These are phyloP conservation scores for Plotosus lineatus DNA, from an alignment of 2,113 vertebrate genomes.

Conservation along the genomic window DNA sequence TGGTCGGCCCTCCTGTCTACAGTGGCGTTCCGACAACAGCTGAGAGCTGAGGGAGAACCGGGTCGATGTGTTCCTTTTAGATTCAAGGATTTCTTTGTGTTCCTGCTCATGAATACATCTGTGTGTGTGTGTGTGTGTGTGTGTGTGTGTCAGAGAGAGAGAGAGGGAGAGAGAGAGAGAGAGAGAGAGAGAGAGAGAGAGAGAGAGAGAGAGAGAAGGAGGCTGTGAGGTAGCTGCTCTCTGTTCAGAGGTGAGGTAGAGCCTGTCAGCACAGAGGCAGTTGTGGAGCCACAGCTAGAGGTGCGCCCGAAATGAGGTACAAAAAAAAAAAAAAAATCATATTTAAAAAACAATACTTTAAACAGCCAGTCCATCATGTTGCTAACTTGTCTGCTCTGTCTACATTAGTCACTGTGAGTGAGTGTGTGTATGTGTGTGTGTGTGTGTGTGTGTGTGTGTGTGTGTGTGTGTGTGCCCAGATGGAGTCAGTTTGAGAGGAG, in stretches of 20 bases:
- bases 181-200: slow-evolving; percentile 44
- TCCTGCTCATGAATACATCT: slow-evolving; percentile 37
- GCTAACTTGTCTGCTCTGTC: slow-evolving; percentile 27
- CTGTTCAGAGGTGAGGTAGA: slow-evolving; percentile 81
- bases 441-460: slow-evolving; percentile 25
- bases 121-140: slow-evolving; percentile 52
- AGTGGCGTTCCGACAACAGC: slow-evolving; percentile 70
- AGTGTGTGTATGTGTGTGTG: slow-evolving; percentile 36
- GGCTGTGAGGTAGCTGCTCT: slow-evolving; percentile 73
- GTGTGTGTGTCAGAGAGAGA: slow-evolving; percentile 44
- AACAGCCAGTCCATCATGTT: slow-evolving; percentile 45
- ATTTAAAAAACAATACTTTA: slow-evolving; percentile 56
- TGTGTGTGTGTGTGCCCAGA: slow-evolving; percentile 23
- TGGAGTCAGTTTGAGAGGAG: slow-evolving; percentile 42
- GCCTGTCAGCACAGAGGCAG: slow-evolving; percentile 75
- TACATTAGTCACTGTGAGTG: slow-evolving; percentile 31
- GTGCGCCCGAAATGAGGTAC: slow-evolving; percentile 77
- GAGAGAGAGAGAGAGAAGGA: slow-evolving; percentile 37
- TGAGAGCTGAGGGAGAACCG: slow-evolving; percentile 60
- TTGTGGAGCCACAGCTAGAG: slow-evolving; percentile 68
- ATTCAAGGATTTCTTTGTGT: slow-evolving; percentile 42
- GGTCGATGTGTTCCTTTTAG: slow-evolving; percentile 43
- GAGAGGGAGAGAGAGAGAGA: slow-evolving; percentile 50
- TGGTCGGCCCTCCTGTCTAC: slow-evolving; percentile 76
- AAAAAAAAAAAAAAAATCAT: slow-evolving; percentile 45